These are phyloP conservation scores for Etheostoma nigrum DNA, from an alignment of 2,797 vertebrate genomes.

Conservation along the genomic window DNA sequence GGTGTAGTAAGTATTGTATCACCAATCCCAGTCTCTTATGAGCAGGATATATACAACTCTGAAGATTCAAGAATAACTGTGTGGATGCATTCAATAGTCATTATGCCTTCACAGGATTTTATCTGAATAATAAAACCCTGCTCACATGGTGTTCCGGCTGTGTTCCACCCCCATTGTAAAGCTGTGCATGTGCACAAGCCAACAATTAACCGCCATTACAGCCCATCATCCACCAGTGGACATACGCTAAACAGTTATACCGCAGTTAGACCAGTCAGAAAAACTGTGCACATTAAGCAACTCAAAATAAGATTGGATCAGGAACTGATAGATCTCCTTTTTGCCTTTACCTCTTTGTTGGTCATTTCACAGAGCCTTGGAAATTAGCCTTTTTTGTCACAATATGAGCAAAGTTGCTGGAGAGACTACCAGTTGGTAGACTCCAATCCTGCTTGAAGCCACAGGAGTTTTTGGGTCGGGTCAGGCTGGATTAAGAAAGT, in stretches of 20 bases:
- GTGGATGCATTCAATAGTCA: background rate
- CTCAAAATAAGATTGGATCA: background rate
- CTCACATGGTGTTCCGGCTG: background rate
- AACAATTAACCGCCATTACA: background rate
- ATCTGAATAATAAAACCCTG: background rate
- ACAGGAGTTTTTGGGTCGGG: constrained; percentile 3
- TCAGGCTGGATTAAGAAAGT: constrained; percentile 16
- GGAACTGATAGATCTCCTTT: background rate
- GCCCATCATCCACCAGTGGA: background rate
- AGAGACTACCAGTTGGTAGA: background rate
- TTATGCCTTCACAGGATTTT: background rate
- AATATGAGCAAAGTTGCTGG: background rate
- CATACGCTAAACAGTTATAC: constrained; percentile 11
- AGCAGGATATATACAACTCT: background rate
- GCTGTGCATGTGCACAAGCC: background rate
- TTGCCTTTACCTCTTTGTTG: background rate
- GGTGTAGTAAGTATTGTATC: background rate
- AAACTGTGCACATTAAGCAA: background rate
- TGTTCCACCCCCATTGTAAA: constrained; percentile 2
- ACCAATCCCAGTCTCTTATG: no score
- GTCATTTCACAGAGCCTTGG: constrained; percentile 1
- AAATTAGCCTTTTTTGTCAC: constrained; percentile 13
- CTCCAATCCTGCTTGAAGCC: background rate
- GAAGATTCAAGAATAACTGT: background rate
- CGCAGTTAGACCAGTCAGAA: constrained; percentile 3